Conservation (phyloP, 2,888 invertebrate species). For the Polylopha cassiicola region DNA sequence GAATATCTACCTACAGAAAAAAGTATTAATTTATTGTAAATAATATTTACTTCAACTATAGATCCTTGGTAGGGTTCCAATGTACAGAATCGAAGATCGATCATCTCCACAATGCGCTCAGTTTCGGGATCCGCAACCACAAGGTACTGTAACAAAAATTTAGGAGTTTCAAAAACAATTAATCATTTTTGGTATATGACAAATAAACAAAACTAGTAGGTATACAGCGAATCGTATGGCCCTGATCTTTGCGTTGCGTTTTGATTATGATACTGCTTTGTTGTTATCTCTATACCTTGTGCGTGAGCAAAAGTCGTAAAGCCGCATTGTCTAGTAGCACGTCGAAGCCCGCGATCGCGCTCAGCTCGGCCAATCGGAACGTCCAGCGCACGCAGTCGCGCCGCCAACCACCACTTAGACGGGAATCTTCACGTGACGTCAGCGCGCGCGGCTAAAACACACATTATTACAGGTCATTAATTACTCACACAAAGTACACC, state of each 20-base stretch:
- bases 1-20: too few species aligned
- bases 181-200: too few species aligned
- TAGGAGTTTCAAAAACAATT: too few species aligned
- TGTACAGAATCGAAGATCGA: slow-evolving; percentile 49
- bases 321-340: slow-evolving; percentile 42
- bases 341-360: slow-evolving; percentile 47
- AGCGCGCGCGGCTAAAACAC: not conserved
- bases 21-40: not conserved
- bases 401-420: slow-evolving; percentile 46
- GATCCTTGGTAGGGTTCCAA: slow-evolving; percentile 44
- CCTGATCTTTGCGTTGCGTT: too few species aligned
- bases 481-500: too few species aligned
- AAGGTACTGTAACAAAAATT: slow-evolving; percentile 41
- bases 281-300: slow-evolving; percentile 42
- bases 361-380: slow-evolving; percentile 52
- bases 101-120: slow-evolving; percentile 59
- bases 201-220: too few species aligned
- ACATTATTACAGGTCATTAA: not conserved
- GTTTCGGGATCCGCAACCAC: slow-evolving; percentile 52
- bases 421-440: not conserved
- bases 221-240: too few species aligned
- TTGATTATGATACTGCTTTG: not conserved
- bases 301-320: slow-evolving; percentile 49
- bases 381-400: slow-evolving; percentile 65
- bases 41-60: slow-evolving; percentile 44